Evolutionary conservation across 2,113 vertebrate species (phyloP).

Genomic region (Cynocephalus volans): DNA sequence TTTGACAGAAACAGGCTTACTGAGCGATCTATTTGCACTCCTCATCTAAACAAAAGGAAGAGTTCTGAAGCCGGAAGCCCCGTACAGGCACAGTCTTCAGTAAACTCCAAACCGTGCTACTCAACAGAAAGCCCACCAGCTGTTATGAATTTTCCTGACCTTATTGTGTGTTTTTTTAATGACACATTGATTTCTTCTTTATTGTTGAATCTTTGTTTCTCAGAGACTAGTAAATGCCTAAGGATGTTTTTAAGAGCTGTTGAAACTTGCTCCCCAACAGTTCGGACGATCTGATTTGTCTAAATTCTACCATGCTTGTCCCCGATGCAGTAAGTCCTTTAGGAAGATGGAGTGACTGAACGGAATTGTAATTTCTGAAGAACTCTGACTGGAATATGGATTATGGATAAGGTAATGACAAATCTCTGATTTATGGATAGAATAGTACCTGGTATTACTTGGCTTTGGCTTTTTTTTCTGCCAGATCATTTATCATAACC

Average conservation of each 20-base stretch:
- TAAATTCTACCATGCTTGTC: not conserved
- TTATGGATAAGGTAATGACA: constrained; percentile 75
- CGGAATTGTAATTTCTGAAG: constrained; percentile 74
- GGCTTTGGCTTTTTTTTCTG: constrained; percentile 41
- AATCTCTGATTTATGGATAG: constrained; percentile 58
- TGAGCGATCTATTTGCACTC: not conserved
- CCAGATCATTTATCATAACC: not conserved
- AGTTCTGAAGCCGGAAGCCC: not conserved
- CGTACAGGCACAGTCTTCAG: not conserved
- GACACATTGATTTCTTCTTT: constrained; percentile 68
- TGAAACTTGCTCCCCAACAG: not conserved
- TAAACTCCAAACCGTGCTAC: not conserved
- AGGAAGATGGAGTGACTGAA: constrained; percentile 71
- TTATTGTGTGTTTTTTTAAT: constrained; percentile 62
- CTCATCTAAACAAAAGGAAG: not conserved
- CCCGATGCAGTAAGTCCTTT: constrained; percentile 32
- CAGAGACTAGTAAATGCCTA: constrained; percentile 55
- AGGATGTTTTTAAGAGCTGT: constrained; percentile 51
- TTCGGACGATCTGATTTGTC: constrained; percentile 9
- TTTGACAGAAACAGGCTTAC: not conserved
- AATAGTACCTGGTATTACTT: constrained; percentile 38
- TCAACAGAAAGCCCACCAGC: constrained; percentile 71
- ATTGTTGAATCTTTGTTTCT: constrained; percentile 73
- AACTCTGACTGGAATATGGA: constrained; percentile 76
- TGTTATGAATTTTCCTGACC: constrained; percentile 60